phyloP scores from a whole-genome alignment of 2,797 vertebrate genomes.

The Myiotriccus ornatus region DNA sequence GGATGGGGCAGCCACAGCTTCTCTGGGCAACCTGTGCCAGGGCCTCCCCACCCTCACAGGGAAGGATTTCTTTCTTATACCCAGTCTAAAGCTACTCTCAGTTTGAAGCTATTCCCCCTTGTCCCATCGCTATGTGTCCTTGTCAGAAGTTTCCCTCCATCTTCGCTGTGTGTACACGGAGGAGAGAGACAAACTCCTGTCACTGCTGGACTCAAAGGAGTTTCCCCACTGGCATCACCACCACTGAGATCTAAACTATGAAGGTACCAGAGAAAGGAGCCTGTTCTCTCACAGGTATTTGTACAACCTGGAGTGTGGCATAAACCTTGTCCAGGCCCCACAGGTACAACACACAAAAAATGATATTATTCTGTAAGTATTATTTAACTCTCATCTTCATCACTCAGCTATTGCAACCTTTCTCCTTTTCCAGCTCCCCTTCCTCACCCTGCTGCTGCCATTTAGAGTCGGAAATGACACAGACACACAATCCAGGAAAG shows the following conservation, averaged over 20 bases:
- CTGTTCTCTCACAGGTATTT: neutral
- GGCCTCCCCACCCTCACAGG: rapidly evolving
- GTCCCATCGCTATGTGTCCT: neutral
- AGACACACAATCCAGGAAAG: neutral
- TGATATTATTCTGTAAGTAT: neutral
- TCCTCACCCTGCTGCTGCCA: neutral
- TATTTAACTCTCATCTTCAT: neutral
- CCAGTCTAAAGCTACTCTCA: neutral
- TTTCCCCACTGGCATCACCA: neutral
- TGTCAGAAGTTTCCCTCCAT: neutral
- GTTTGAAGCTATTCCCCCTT: neutral
- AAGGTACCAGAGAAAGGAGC: neutral
- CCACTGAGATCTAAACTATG: neutral
- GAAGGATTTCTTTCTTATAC: neutral
- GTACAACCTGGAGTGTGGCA: neutral
- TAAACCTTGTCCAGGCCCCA: neutral
- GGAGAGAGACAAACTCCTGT: neutral
- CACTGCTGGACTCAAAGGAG: neutral
- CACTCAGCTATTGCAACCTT: neutral
- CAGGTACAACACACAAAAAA: neutral
- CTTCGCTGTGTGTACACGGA: rapidly evolving
- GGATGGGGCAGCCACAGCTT: neutral
- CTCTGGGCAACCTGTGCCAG: neutral
- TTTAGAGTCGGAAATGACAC: rapidly evolving
- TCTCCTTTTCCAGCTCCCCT: neutral